These are phyloP conservation scores for Thelaira solivaga DNA, from an alignment of 2,888 invertebrate genomes.

Conservation along the genomic window DNA sequence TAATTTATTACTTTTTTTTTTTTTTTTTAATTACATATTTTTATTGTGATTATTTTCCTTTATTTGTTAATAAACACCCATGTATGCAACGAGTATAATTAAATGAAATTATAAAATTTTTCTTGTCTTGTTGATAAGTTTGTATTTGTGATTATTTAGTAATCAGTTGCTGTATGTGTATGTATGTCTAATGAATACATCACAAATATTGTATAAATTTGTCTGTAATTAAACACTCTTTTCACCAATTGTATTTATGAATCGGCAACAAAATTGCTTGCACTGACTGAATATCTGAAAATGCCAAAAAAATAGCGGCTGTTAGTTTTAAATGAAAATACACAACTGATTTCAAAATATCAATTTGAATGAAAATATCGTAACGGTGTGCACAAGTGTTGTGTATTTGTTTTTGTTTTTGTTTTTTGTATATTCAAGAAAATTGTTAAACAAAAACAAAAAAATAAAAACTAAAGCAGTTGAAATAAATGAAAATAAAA, in stretches of 20 bases:
- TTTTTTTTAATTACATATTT: not conserved
- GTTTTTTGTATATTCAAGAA: not conserved
- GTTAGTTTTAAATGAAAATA: conserved; percentile 4
- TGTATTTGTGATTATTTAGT: conserved; percentile 9
- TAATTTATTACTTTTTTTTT: not conserved
- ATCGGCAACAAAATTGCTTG: conserved; percentile 8
- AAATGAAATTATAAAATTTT: not conserved
- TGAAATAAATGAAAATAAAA: conserved; percentile 41
- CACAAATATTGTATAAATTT: conserved; percentile 3
- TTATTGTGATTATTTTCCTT: not conserved
- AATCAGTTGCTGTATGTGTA: not conserved
- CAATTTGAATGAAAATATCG: conserved; percentile 35
- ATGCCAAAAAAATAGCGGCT: conserved; percentile 38
- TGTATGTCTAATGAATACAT: too few relatives aligned
- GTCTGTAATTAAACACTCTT: conserved; percentile 49
- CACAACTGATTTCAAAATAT: conserved; percentile 37
- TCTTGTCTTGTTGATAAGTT: not conserved
- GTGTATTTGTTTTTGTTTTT: not conserved
- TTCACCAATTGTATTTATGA: conserved; percentile 61
- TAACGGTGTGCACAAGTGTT: conserved; percentile 28
- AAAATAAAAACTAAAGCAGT: conserved; percentile 20
- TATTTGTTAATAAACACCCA: conserved; percentile 24
- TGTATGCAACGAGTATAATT: too few relatives aligned
- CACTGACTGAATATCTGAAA: conserved; percentile 3
- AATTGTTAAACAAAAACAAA: too few relatives aligned